Evolutionary conservation across 2,888 invertebrate species (phyloP), one percentile per base, ranked within the genome.

Genomic region (Ischnura elegans): DNA sequence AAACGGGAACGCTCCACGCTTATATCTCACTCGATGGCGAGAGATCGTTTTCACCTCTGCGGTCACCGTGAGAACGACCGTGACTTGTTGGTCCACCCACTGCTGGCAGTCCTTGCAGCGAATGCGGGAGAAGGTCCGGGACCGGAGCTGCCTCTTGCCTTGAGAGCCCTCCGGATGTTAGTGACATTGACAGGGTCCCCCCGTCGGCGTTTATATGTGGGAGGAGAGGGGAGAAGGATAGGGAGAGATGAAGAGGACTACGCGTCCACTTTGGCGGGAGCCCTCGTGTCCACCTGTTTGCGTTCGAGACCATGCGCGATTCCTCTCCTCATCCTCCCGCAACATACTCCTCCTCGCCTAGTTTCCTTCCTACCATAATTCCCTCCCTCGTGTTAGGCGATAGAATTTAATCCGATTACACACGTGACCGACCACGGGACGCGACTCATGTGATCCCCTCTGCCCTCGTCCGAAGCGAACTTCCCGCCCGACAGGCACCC

Each of bases 371-470:
- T 36, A 10, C 16, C 2, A 19, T 19, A 13, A 51, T 61, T 25
- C n/a, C 61, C 36, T 6, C 76, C 76, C 36, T 36, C 66, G 13
- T 36, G 36, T 36, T 25, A 36, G 76, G 76, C n/a, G 61, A 36
- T 76, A 36, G 76, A 76, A 76, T 36, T 76, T 76, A 76, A 76
- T 76, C 76, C 76, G 76, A 76, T 76, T 36, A 36, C 6, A 76
- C 76, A 76, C 76, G 76, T 76, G 76, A 76, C 76, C 76, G 76
- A 76, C 36, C 61, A n/a, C 61, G 16, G 36, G 76, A 29, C 76
- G 76, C 76, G 76, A 76, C 76, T 76, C 76, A 76, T 76, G 76
- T 76, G 76, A 76, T 76, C 76, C 25, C 25, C 76, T 19, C 51
- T 10, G 36, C 36, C 36, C 36, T 36, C 76, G 6, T 6, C 25